A percentile compares a stretch with the other conserved stretches of the same genome.
These are phyloP conservation scores for Albula goreensis DNA, from an alignment of 2,113 vertebrate genomes.

Conservation along the genomic window DNA sequence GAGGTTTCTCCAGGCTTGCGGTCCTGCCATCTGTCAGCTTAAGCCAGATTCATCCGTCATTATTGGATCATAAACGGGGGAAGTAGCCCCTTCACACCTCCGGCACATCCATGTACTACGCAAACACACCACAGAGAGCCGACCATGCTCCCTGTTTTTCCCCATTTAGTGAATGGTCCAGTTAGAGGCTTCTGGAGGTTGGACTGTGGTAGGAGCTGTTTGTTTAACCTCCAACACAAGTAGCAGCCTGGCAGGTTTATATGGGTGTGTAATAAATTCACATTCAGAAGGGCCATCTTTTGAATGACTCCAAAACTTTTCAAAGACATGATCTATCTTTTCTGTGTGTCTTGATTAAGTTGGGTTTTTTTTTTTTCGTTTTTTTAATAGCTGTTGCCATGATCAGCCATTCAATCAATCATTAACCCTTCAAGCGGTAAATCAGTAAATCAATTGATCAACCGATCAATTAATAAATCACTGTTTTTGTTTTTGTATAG, in stretches of 20 bases:
- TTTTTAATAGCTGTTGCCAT: too few relatives aligned
- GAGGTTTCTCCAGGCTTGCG: constrained; percentile 57
- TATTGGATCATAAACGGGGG: constrained; percentile 72
- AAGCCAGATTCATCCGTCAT: constrained; percentile 71
- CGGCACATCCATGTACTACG: constrained; percentile 63
- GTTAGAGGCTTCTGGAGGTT: constrained; percentile 62
- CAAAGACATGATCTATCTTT: not conserved
- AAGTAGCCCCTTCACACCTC: constrained; percentile 67
- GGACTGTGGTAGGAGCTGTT: too few relatives aligned
- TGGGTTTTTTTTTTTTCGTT: too few relatives aligned
- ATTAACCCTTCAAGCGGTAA: too few relatives aligned
- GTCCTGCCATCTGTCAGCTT: constrained; percentile 69
- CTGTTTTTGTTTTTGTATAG: too few relatives aligned
- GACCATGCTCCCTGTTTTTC: constrained; percentile 42
- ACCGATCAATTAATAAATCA: too few relatives aligned
- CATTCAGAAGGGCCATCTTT: constrained; percentile 54
- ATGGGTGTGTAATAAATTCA: constrained; percentile 52
- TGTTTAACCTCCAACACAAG: constrained; percentile 37
- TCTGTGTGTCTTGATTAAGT: too few relatives aligned
- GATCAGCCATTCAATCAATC: too few relatives aligned
- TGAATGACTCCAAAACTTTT: constrained; percentile 64
- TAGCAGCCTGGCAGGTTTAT: constrained; percentile 54
- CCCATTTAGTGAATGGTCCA: constrained; percentile 53
- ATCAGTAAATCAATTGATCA: too few relatives aligned
- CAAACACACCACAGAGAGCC: constrained; percentile 65